These are phyloP conservation scores for Yponomeuta malinellus DNA, from an alignment of 2,888 invertebrate species.

Conservation along the genomic window DNA sequence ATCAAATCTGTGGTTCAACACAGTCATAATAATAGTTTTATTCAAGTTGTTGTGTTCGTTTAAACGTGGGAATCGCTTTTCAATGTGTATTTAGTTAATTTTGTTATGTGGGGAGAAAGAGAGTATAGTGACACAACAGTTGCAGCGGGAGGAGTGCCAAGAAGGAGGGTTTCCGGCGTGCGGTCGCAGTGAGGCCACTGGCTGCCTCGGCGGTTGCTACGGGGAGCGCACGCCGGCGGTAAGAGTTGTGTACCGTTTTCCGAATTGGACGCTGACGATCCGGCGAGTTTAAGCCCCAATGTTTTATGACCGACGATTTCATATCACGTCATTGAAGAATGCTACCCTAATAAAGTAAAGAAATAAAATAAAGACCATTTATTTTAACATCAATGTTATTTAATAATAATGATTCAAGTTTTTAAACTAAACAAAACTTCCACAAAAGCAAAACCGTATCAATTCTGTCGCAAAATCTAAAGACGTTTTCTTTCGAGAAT, in stretches of 20 bases:
- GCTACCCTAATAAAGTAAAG: too few species aligned
- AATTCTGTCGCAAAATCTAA: too few species aligned
- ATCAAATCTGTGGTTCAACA: too few species aligned
- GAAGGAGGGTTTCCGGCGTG: slow-evolving; percentile 67
- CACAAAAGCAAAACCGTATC: not conserved
- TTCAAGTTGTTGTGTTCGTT: not conserved
- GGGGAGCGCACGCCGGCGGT: slow-evolving; percentile 85
- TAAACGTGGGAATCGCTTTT: not conserved
- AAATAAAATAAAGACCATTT: not conserved
- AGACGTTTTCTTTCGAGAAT: too few species aligned
- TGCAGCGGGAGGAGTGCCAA: slow-evolving; percentile 72
- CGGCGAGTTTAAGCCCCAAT: not conserved
- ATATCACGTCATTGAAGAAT: too few species aligned
- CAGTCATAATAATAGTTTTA: too few species aligned
- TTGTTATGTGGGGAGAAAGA: not conserved
- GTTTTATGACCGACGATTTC: too few species aligned
- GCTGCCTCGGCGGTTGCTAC: slow-evolving; percentile 83
- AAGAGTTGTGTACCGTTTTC: slow-evolving; percentile 50
- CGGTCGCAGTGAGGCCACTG: slow-evolving; percentile 80
- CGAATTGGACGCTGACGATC: not conserved
- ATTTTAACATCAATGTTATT: not conserved
- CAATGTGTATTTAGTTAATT: not conserved
- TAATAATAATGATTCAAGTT: not conserved
- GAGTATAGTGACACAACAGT: slow-evolving; percentile 49
- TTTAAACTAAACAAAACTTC: not conserved